Percentiles rank a stretch among this genome's conserved stretches.
These are phyloP conservation scores for Alligator mississippiensis DNA, from an alignment of 2,113 vertebrate species.

Conservation along the genomic window DNA sequence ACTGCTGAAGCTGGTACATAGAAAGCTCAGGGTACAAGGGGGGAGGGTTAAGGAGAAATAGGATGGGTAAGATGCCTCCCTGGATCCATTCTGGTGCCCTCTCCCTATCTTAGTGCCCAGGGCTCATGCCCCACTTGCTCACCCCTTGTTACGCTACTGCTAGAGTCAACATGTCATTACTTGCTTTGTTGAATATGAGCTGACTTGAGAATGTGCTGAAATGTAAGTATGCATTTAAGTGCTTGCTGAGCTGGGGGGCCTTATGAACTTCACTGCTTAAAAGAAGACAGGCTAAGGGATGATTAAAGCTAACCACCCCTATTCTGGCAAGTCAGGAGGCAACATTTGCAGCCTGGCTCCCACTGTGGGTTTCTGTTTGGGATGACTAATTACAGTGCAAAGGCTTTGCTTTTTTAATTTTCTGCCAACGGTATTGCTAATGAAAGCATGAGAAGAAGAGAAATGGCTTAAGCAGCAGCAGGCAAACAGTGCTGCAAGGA, in stretches of 20 bases:
- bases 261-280: not conserved
- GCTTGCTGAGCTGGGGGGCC: not conserved
- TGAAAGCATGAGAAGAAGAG: accelerated
- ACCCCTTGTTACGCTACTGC: no score
- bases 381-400: not conserved
- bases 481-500: not conserved
- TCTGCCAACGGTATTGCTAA: not conserved
- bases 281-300: not conserved
- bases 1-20: no score
- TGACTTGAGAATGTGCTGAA: not conserved
- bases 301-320: not conserved
- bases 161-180: accelerated
- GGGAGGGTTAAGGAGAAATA: no score
- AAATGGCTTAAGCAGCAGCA: accelerated
- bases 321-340: not conserved
- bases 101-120: no score
- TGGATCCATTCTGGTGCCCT: no score
- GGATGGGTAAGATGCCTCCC: no score
- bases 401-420: not conserved
- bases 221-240: not conserved
- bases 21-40: no score
- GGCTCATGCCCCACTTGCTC: no score
- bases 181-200: not conserved
- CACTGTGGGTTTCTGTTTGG: not conserved
- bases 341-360: not conserved